Conservation (phyloP, 2,797 vertebrate species). For the Aeoliscus strigatus region DNA sequence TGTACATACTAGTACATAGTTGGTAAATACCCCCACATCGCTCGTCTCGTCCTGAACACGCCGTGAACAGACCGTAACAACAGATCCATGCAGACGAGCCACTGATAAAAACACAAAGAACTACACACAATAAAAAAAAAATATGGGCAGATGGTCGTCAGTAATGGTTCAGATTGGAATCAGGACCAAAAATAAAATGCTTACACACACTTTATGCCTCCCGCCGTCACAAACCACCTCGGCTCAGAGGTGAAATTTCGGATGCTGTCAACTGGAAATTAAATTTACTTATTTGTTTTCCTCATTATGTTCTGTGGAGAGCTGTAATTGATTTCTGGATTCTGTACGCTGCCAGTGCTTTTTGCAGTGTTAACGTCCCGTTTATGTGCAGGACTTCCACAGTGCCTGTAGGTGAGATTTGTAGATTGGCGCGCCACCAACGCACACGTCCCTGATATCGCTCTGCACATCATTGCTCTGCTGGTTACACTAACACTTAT, state of each 20-base stretch:
- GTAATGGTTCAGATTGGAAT: neutral
- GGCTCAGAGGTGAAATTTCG: conserved; percentile 11
- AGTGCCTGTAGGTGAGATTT: too few species aligned
- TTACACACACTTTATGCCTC: too few species aligned
- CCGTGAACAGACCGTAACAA: neutral
- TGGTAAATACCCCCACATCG: conserved; percentile 3
- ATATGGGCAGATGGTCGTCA: neutral
- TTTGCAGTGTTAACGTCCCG: neutral
- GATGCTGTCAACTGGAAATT: conserved; percentile 1
- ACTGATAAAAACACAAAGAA: neutral
- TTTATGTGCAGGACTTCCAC: too few species aligned
- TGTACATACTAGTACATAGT: conserved; percentile 6
- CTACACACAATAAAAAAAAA: neutral
- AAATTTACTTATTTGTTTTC: conserved; percentile 13
- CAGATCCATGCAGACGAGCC: neutral
- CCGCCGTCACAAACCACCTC: neutral
- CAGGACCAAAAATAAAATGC: neutral
- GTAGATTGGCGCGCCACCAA: too few species aligned
- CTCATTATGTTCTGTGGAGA: conserved; percentile 4
- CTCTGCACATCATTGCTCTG: too few species aligned
- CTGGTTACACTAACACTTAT: too few species aligned
- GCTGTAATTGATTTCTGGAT: conserved; percentile 7
- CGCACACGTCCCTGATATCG: too few species aligned
- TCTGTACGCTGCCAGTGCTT: neutral
- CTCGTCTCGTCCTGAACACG: neutral